Base-by-base conservation (phyloP, 2,797 vertebrate species). In the Selene dorsalis region DNA sequence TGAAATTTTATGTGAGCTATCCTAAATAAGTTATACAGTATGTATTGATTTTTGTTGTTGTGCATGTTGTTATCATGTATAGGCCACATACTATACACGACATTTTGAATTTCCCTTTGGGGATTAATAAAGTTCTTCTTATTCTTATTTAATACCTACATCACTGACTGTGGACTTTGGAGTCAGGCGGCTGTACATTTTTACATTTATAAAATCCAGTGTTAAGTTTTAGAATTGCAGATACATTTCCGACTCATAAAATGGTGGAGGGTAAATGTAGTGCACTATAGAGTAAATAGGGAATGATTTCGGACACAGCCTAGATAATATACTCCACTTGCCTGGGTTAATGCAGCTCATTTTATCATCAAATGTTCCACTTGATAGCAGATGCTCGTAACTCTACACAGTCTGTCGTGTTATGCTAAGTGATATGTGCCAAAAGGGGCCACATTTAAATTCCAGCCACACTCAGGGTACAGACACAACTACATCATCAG, bases 391-490 rank as follows among this genome's bases (percentile, higher is more conserved):
- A 65, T 24, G 48, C 55, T 58, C 52, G 41, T 70, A 61, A 58
- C 20, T 41, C 52, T 30, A 26, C 61, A 45, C 53, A 38, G 58
- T 24, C 43, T 26, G 41, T 32, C 5, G 7, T 59, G 41, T 43
- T 59, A 64, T n/a, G n/a, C n/a, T n/a, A 74, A n/a, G 59, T 63
- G 57, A 83, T 64, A 56, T 53, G 67, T 85, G 39, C 18, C 35
- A 80, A 71, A 32, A 58, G 26, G n/a, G n/a, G 20, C 13, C 17
- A 66, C 82, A 88, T 89, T 87, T 68, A 83, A 81, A 92, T 91
- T 91, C 83, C 47, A 82, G 56, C 73, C 80, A 85, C 77, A 82
- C 32, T 65, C 60, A 47, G 55, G 52, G 72, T 22, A 75, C 60
- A 81, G 82, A 79, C 69, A 76, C 16, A 6, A 68, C 77, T 84